These are phyloP conservation scores for Lasioglossum albipes DNA, from an alignment of 1,140 invertebrate species.

Conservation along the genomic window DNA sequence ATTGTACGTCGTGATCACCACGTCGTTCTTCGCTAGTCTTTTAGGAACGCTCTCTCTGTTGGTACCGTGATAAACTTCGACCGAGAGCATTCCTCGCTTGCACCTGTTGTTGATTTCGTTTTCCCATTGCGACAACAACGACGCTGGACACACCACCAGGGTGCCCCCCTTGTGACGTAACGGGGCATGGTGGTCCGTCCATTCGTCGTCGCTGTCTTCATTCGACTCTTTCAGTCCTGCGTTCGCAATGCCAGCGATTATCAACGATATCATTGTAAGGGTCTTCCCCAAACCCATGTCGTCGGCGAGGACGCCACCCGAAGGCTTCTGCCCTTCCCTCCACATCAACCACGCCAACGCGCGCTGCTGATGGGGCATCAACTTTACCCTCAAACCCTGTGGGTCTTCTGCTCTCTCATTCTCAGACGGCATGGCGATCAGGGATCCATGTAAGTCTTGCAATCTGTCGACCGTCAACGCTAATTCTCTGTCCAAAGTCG, in stretches of 20 bases:
- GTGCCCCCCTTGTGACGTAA: conserved; percentile 83
- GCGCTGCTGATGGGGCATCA: conserved; percentile 94
- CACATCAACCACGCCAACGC: conserved; percentile 94
- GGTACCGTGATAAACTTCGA: conserved; percentile 90
- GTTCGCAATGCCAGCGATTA: conserved; percentile 79
- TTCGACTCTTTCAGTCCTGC: conserved; percentile 60
- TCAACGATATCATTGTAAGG: conserved; percentile 92
- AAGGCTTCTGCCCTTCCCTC: conserved; percentile 91
- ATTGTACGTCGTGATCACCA: conserved; percentile 90
- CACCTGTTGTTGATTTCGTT: conserved; percentile 87
- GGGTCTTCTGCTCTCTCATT: conserved; percentile 83
- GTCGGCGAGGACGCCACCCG: conserved; percentile 93
- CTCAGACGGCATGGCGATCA: conserved; percentile 84
- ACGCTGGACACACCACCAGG: conserved; percentile 94
- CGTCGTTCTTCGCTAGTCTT: conserved; percentile 83
- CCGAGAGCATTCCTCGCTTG: conserved; percentile 82
- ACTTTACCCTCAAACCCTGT: conserved; percentile 82
- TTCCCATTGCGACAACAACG: conserved; percentile 92
- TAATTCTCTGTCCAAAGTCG: conserved; percentile 83
- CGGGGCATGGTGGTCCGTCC: conserved; percentile 62
- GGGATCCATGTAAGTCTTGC: conserved; percentile 86
- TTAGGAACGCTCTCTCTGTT: conserved; percentile 85
- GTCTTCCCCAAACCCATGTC: conserved; percentile 98
- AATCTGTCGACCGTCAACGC: conserved; percentile 86
- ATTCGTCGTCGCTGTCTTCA: conserved; percentile 62